phyloP scores from a whole-genome alignment of 2,113 vertebrate genomes.

The Elgaria multicarinata region DNA sequence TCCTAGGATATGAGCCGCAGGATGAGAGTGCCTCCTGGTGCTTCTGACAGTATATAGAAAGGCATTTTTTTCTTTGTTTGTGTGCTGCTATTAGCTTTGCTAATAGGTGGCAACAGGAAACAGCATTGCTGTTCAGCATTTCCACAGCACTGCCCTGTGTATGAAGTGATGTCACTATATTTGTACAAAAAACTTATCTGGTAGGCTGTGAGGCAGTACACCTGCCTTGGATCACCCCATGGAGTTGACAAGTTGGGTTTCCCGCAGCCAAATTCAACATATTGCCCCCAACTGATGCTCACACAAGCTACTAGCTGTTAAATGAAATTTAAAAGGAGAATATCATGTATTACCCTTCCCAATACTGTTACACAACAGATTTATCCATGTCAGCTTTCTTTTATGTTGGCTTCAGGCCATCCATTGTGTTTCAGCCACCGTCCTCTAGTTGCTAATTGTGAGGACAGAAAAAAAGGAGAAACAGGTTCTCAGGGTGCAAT shows the following conservation, averaged over 20 bases:
- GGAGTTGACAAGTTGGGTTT: neutral
- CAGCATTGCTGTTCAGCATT: neutral
- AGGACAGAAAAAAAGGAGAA: too few species aligned
- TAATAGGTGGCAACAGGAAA: conserved; percentile 31
- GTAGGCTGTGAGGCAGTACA: too few species aligned
- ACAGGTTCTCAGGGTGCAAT: too few species aligned
- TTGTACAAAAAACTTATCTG: neutral
- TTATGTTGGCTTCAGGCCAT: neutral
- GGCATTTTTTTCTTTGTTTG: conserved; percentile 23
- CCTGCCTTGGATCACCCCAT: neutral
- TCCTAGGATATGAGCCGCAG: conserved; percentile 27
- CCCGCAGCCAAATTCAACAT: neutral
- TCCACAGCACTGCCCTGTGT: neutral
- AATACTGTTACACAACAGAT: neutral
- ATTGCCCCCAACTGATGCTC: neutral
- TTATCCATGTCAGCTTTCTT: neutral
- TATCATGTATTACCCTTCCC: too few species aligned
- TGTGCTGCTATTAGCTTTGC: conserved; percentile 26
- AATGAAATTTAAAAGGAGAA: neutral
- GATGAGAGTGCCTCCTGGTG: conserved; percentile 64
- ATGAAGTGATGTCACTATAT: neutral
- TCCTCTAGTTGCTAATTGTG: neutral
- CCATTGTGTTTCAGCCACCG: neutral
- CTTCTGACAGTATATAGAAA: neutral
- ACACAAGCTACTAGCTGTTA: neutral